phyloP scores from a whole-genome alignment of 2,888 invertebrate genomes.

The Drosophila putrida region DNA sequence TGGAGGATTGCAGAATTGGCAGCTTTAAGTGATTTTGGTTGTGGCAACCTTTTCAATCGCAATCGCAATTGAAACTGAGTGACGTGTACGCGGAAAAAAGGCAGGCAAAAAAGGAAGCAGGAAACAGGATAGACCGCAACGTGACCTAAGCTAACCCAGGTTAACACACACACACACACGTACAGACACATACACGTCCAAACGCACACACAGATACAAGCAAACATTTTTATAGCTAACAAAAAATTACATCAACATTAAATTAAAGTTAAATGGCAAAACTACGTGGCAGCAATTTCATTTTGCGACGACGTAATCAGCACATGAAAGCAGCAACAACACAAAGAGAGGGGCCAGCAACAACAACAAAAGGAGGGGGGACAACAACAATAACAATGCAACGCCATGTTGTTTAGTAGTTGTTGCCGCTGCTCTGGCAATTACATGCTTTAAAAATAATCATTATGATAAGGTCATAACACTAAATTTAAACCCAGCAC shows the following conservation, averaged over 20 bases:
- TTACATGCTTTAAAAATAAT: constrained; percentile 78
- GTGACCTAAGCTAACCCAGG: constrained; percentile 62
- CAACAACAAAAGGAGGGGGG: background rate
- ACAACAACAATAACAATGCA: constrained; percentile 27
- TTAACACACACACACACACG: constrained; percentile 20
- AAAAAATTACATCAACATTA: constrained; percentile 78
- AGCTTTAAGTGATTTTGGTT: constrained; percentile 75
- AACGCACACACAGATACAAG: constrained; percentile 1
- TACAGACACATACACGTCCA: constrained; percentile 17
- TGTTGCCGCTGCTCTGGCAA: constrained; percentile 48
- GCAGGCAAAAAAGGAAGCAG: background rate
- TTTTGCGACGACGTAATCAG: constrained; percentile 71
- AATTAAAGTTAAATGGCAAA: constrained; percentile 82
- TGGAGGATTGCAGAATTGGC: constrained; percentile 48
- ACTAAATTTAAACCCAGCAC: constrained; percentile 61
- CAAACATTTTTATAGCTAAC: constrained; percentile 71
- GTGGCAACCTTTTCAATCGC: constrained; percentile 72
- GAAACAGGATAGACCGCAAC: constrained; percentile 55
- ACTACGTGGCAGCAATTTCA: constrained; percentile 80
- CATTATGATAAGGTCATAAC: constrained; percentile 76
- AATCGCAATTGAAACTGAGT: constrained; percentile 65
- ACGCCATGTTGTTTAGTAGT: constrained; percentile 34
- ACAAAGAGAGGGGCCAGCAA: constrained; percentile 2
- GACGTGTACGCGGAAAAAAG: constrained; percentile 33
- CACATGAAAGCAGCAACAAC: constrained; percentile 44